Base-by-base conservation (phyloP, 1,140 invertebrate genomes). In the Bombus huntii region DNA sequence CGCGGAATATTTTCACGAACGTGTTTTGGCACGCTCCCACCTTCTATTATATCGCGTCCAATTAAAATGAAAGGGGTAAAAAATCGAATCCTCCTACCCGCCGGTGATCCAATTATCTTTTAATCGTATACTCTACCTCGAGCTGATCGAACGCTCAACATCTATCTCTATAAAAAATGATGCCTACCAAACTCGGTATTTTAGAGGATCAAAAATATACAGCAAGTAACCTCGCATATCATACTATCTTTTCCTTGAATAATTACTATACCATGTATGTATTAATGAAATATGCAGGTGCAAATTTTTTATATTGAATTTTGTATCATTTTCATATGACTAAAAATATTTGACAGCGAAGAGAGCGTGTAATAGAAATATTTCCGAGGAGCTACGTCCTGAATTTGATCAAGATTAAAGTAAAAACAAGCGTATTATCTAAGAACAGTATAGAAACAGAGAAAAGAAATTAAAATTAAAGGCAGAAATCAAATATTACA, bases 101-200 rank as follows among this genome's bases (percentile, higher is more conserved):
- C 15, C n/a, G 62, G 59, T 83, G 72, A 76, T 83, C 81, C 73
- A 75, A 77, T 83, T 83, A 83, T 77, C 62, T 42, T 83, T 77
- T 76, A 76, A 83, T 75, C 72, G 74, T 74, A 82, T 39, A 62
- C 59, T 25, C 57, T 44, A 10, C 42, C 39, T 15, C 57, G 71
- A 59, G 57, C 72, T 44, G 31, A 62, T 83, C 81, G 72, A 66
- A 37, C 37, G 37, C 13, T 57, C 37, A 22, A 37, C 34, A 13
- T 31, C 34, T 8, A n/a, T 47, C 57, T 6, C 8, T 18, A 44
- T 31, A 59, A 81, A 74, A 72, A 39, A n/a, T 66, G 34, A 25
- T 2, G 31, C 31, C n/a, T 68, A 57, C 13, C 18, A n/a, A 62
- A 25, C 8, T 34, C 28, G n/a, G 12, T 34, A 37, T 34, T 37